Evolutionary conservation across 2,797 vertebrate species (phyloP), one percentile per base, ranked within the genome.

Genomic region (Lophotriccus pileatus): DNA sequence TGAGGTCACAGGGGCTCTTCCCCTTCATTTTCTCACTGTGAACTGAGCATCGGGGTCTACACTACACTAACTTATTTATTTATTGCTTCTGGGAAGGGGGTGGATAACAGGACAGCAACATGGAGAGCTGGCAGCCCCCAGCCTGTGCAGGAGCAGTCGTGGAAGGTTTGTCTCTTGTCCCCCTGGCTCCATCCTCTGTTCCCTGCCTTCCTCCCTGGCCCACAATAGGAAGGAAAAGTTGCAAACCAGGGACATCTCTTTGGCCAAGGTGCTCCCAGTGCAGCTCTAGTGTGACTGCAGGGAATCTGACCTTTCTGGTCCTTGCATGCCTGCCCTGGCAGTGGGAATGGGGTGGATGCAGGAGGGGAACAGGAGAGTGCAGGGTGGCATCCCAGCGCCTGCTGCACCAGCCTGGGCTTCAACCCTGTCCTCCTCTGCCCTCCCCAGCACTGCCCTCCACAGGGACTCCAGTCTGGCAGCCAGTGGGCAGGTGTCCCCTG

Each of bases 61-160:
- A 49, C 92, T 93, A 92, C 82, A 39, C 73, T 97, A 93, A 97
- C 64, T 96, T 96, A 96, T 97, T 96, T 97, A 97, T 97, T 97
- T 97, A 97, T 96, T 95, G 67, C 58, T 93, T 82, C 68, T 74
- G 81, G 84, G 78, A 82, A 49, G 66, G 64, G 68, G 39, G 60
- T 2, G 8, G 55, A 13, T 49, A n/a, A 41, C 37, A 72, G 62
- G 66, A 66, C 85, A 30, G 84, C 36, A 64, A 22, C 2, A 0
- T 14, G n/a, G 82, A 85, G 64, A 87, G 75, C 72, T 82, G 53
- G 49, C 44, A 87, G 52, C 23, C 44, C 52, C 6, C 24, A 58
- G 46, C 17, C 68, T 80, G 28, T 1, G 0, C 12, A 24, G 49
- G 15, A 22, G 15, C 52, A 43, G 17, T 18, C 0, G 0, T 4